Evolutionary conservation across 30 jellyfish, hydroid and myxozoan species (phyloP).

Genomic region (Pseudorhiza aurosa): DNA sequence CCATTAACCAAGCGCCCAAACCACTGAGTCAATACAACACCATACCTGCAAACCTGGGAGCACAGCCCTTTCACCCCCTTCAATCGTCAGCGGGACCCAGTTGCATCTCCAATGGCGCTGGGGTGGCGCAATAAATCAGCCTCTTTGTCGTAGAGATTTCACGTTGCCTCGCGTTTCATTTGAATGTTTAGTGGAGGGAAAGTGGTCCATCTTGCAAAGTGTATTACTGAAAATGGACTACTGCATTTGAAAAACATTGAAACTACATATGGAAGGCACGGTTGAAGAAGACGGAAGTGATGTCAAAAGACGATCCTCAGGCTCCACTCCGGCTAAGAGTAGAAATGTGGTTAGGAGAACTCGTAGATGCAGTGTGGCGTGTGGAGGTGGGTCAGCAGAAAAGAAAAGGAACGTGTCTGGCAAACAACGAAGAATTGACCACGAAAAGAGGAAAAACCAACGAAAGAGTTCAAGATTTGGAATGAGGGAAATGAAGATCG

Average conservation of each 20-base stretch:
- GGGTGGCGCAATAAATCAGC: too few species aligned
- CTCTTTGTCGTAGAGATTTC: too few species aligned
- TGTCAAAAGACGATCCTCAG: neutral
- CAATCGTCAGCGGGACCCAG: too few species aligned
- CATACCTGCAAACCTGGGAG: too few species aligned
- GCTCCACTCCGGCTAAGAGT: neutral
- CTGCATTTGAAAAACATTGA: neutral
- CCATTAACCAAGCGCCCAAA: too few species aligned
- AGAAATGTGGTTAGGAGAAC: neutral
- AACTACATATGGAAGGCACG: neutral
- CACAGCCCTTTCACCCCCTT: too few species aligned
- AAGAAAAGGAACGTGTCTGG: conserved; percentile 19
- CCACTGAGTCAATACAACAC: too few species aligned
- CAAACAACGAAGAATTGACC: conserved; percentile 20
- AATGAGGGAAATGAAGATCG: conserved; percentile 4
- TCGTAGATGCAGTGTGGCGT: conserved; percentile 31
- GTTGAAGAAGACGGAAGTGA: neutral
- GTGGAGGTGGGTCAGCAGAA: conserved; percentile 6
- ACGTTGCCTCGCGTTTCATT: too few species aligned
- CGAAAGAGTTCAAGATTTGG: conserved; percentile 17
- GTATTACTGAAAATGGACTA: neutral
- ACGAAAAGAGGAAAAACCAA: conserved; percentile 27
- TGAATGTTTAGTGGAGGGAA: too few species aligned
- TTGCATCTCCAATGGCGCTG: too few species aligned
- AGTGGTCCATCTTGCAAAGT: too few species aligned